These are phyloP conservation scores for Thalassophryne amazonica DNA, from an alignment of 2,797 vertebrate genomes.

Conservation along the genomic window DNA sequence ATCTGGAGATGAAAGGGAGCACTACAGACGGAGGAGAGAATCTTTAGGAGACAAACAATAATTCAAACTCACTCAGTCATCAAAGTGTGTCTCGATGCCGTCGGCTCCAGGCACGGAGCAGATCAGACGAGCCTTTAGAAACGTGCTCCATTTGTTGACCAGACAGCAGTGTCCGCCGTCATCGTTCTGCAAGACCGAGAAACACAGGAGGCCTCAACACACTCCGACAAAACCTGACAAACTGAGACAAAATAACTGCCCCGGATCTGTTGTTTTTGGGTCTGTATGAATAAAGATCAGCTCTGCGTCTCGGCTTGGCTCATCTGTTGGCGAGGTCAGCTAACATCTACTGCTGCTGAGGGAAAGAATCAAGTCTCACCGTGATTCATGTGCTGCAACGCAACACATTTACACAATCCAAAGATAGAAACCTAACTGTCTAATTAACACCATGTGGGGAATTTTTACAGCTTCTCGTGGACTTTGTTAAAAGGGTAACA, in stretches of 20 bases:
- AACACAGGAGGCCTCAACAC: constrained; percentile 12
- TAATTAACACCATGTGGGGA: constrained; percentile 3
- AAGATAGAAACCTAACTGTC: not conserved
- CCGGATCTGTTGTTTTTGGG: constrained; percentile 36
- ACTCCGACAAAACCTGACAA: constrained; percentile 14
- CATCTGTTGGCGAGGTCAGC: constrained; percentile 60
- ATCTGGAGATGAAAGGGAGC: constrained; percentile 8
- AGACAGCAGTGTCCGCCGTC: constrained; percentile 97
- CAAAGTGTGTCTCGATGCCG: constrained; percentile 96
- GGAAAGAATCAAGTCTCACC: constrained; percentile 31
- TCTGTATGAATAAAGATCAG: constrained; percentile 59
- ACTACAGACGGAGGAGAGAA: not conserved
- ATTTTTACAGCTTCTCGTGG: not conserved
- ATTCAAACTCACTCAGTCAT: constrained; percentile 89
- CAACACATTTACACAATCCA: constrained; percentile 13
- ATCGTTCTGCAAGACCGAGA: constrained; percentile 83
- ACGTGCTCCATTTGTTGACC: constrained; percentile 99
- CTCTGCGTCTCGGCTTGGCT: constrained; percentile 50
- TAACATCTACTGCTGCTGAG: constrained; percentile 53
- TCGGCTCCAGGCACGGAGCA: constrained; percentile 93
- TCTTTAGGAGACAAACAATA: not conserved
- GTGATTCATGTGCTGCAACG: constrained; percentile 41
- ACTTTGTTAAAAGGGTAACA: not conserved
- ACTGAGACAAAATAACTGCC: constrained; percentile 30
- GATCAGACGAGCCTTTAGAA: constrained; percentile 95